Evolutionary conservation across 2,888 invertebrate species (phyloP).

Genomic region (Stegophylla sp.): DNA sequence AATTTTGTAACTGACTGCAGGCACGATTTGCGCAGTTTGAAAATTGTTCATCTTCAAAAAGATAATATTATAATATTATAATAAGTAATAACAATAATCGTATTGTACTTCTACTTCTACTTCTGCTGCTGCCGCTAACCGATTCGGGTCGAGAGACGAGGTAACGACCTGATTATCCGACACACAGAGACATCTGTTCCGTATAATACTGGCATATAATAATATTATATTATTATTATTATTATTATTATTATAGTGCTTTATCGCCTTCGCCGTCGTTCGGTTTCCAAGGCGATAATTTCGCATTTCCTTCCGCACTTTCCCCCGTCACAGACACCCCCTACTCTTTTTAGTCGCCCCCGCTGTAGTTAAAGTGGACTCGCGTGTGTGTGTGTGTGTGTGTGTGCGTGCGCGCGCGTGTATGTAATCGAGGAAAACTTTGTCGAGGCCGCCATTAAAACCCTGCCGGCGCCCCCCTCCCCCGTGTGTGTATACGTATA

Average conservation of each 20-base stretch:
- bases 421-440: conserved; percentile 54
- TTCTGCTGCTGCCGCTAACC: no score
- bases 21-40: no score
- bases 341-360: background rate
- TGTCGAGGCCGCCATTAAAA: conserved; percentile 59
- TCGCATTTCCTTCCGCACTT: background rate
- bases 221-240: background rate
- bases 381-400: background rate
- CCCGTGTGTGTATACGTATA: conserved; percentile 1
- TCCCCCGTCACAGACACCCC: background rate
- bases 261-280: conserved; percentile 33
- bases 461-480: background rate
- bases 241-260: background rate
- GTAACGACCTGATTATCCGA: conserved; percentile 41
- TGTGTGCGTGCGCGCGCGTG: background rate
- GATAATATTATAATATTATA: no score
- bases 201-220: background rate
- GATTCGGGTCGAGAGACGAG: conserved; percentile 2
- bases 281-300: conserved; percentile 58
- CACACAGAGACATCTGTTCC: conserved; percentile 39
- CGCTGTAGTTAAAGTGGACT: conserved; percentile 6
- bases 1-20: no score
- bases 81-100: no score
- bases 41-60: background rate
- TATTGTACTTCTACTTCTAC: no score